Percentiles rank a stretch among this genome's conserved stretches.
Conservation (phyloP, 2,888 invertebrate species). For the Anoncus sp. region DNA sequence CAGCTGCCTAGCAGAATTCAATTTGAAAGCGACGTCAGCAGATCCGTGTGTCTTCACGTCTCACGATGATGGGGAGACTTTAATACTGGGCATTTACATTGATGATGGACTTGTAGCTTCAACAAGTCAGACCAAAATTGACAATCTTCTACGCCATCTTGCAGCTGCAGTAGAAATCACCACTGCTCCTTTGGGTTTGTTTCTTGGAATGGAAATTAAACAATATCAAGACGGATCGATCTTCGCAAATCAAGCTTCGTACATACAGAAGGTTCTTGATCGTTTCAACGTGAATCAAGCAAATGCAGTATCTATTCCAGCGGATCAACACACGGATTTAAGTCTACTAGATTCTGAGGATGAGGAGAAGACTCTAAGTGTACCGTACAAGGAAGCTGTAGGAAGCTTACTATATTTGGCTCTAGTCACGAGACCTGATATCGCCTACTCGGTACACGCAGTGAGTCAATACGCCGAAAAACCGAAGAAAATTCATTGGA, state of each 20-base stretch:
- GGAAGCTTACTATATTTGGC: slow-evolving; percentile 60
- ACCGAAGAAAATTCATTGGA: slow-evolving; percentile 57
- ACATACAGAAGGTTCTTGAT: slow-evolving; percentile 45
- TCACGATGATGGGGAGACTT: slow-evolving; percentile 16
- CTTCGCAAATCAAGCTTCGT: slow-evolving; percentile 51
- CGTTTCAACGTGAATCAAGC: slow-evolving; percentile 56
- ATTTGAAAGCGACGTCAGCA: slow-evolving; percentile 65
- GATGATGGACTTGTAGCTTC: slow-evolving; percentile 62
- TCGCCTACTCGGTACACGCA: slow-evolving; percentile 49
- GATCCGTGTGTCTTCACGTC: slow-evolving; percentile 64
- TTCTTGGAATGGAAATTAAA: slow-evolving; percentile 57
- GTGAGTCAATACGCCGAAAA: slow-evolving; percentile 46
- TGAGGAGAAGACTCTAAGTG: neutral
- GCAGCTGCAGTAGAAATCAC: slow-evolving; percentile 39
- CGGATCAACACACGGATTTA: slow-evolving; percentile 59
- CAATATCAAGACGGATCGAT: slow-evolving; percentile 48
- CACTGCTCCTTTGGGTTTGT: slow-evolving; percentile 26
- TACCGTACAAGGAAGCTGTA: slow-evolving; percentile 59
- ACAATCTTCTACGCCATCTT: slow-evolving; percentile 33
- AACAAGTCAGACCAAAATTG: slow-evolving; percentile 11
- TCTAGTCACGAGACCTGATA: slow-evolving; percentile 57
- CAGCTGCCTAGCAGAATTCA: slow-evolving; percentile 64
- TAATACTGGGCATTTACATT: slow-evolving; percentile 56
- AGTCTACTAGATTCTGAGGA: neutral
- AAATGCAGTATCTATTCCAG: slow-evolving; percentile 50